These are phyloP conservation scores for Chrysocyon brachyurus DNA, from an alignment of 2,797 vertebrate genomes.

Conservation along the genomic window DNA sequence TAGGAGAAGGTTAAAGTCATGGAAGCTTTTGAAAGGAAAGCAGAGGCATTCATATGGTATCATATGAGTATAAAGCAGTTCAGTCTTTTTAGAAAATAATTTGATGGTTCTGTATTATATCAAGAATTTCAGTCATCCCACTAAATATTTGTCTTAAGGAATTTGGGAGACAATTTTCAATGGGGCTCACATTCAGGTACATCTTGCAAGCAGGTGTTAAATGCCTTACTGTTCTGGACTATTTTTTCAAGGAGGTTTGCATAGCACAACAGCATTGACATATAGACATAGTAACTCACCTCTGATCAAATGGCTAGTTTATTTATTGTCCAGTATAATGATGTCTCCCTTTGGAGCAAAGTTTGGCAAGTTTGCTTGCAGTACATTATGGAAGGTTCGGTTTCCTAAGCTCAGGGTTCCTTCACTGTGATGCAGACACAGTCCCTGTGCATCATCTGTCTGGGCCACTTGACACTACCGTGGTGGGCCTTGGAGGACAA, in stretches of 20 bases:
- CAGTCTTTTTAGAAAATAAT: constrained; percentile 46
- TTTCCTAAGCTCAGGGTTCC: background rate
- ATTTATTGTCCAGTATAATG: background rate
- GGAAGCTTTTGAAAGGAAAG: background rate
- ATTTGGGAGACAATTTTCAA: background rate
- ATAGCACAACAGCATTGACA: background rate
- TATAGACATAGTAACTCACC: background rate
- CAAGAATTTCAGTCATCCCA: constrained; percentile 2
- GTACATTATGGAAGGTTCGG: background rate
- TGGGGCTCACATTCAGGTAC: background rate
- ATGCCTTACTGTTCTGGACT: background rate
- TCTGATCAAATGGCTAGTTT: constrained; percentile 9
- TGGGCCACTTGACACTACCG: background rate
- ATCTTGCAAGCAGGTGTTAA: background rate
- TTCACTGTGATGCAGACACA: background rate
- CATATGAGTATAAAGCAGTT: background rate
- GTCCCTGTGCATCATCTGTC: background rate
- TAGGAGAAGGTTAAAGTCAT: constrained; percentile 32
- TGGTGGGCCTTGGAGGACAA: background rate
- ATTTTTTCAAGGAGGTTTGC: background rate
- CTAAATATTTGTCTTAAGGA: background rate
- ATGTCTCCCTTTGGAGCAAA: background rate
- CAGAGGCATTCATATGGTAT: background rate
- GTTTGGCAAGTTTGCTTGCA: background rate
- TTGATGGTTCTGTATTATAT: background rate